A percentile compares a stretch with the other conserved stretches of the same genome.
Conservation (phyloP, 2,888 invertebrate species). For the Drosophila formosana region DNA sequence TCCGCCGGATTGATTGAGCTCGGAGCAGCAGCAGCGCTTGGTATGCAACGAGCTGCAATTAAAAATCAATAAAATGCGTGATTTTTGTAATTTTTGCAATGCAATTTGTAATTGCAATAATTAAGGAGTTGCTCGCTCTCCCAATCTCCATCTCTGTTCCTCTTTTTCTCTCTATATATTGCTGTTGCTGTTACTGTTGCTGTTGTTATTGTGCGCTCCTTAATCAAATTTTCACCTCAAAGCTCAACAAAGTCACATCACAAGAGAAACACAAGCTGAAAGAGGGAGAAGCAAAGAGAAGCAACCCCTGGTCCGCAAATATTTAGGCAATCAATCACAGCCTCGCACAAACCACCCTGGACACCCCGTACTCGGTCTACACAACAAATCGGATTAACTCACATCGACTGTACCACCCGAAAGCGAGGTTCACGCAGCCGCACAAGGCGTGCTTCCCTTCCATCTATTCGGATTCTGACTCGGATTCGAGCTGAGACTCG, state of each 20-base stretch:
- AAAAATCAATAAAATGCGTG: constrained; percentile 82
- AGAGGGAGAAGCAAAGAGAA: neutral
- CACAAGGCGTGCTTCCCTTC: constrained; percentile 25
- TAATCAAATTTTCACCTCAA: constrained; percentile 78
- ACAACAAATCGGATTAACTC: constrained; percentile 77
- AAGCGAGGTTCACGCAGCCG: constrained; percentile 69
- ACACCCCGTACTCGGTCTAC: constrained; percentile 36
- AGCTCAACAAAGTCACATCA: constrained; percentile 50
- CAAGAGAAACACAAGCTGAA: constrained; percentile 35
- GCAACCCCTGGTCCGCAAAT: constrained; percentile 60
- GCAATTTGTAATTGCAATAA: constrained; percentile 80
- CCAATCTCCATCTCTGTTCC: constrained; percentile 12
- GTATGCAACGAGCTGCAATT: constrained; percentile 82
- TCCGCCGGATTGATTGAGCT: constrained; percentile 35
- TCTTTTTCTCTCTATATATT: neutral
- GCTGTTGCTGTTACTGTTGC: constrained; percentile 6
- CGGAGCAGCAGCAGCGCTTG: constrained; percentile 35
- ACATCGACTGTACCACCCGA: constrained; percentile 74
- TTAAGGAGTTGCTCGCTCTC: constrained; percentile 65
- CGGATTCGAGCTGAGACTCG: neutral
- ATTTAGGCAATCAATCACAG: constrained; percentile 76
- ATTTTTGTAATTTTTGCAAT: constrained; percentile 77
- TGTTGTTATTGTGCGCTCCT: constrained; percentile 30
- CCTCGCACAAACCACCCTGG: constrained; percentile 72
- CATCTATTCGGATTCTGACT: neutral